Evolutionary conservation across 2,113 vertebrate species (phyloP), one percentile per base, ranked within the genome.

Genomic region (Hippoglossus stenolepis): DNA sequence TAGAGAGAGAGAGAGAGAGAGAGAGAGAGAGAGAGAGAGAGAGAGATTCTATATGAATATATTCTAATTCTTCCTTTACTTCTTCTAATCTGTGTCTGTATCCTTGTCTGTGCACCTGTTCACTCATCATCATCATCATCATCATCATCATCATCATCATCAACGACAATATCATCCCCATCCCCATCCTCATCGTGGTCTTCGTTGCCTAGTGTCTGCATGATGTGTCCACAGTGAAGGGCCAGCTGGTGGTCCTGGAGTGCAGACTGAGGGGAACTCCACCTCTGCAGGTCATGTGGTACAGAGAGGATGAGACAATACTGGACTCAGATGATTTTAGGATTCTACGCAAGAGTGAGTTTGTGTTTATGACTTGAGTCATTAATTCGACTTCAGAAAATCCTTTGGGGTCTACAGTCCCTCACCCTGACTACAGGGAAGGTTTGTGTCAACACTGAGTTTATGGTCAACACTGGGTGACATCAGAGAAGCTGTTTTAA

Each of bases 341-440:
- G 65, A 95, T 96, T 70, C 94, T 97, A 24, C 90, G 94, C 45
- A 97, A 97, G 93, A 97, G 97, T 97, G 89, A 87, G 92, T 83
- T 24, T 71, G 70, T 35, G 43, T 18, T 21, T 20, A 26, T 26
- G 7, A 62, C 6, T 6, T 7, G 15, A 51, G 47, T 35, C 20
- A 24, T 1, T 3, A 8, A 35, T 58, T 6, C 8, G 20, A 38
- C 35, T 38, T 38, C 35, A 38, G 9, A 38, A 9, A 10, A 38
- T 38, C 7, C 9, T 38, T 38, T 2, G 35, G 9, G 35, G 8
- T 38, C 9, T 38, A 38, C 9, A 38, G 35, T 38, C 35, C 35
- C 35, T 38, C 35, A 38, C 35, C 35, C 35, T 38, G 35, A 38
- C 35, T 38, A 38, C 35, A 38, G 9, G 7, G 35, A 38, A 38